Evolutionary conservation across 2,888 invertebrate species (phyloP).

Genomic region (Tenthredo livida): DNA sequence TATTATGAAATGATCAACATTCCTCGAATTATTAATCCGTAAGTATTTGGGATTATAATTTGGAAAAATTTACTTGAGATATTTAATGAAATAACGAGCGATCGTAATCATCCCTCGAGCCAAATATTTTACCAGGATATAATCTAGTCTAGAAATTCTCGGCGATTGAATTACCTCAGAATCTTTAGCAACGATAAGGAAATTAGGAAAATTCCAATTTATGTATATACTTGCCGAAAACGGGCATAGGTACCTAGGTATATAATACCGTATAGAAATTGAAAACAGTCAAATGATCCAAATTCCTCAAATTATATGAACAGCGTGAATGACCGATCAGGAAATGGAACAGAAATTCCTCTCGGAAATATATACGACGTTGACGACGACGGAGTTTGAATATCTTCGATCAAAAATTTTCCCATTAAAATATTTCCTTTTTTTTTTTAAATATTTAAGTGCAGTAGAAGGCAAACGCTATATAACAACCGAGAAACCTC

Average conservation of each 20-base stretch:
- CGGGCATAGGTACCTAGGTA: too few relatives aligned
- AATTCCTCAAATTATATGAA: too few relatives aligned
- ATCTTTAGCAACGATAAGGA: not conserved
- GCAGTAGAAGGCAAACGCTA: not conserved
- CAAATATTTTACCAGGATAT: not conserved
- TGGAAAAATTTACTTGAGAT: not conserved
- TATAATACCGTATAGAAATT: too few relatives aligned
- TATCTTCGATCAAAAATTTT: conserved; percentile 12
- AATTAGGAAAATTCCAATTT: not conserved
- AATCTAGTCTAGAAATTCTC: not conserved
- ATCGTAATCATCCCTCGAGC: conserved; percentile 17
- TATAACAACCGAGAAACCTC: too few relatives aligned
- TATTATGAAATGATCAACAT: not conserved
- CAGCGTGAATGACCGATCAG: too few relatives aligned
- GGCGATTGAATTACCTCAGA: not conserved
- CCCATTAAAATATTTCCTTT: too few relatives aligned
- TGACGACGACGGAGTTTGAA: too few relatives aligned
- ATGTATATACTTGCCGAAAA: too few relatives aligned
- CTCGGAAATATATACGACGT: not conserved
- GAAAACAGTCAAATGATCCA: too few relatives aligned
- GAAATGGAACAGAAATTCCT: not conserved
- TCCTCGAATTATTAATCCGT: not conserved
- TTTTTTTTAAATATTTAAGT: too few relatives aligned
- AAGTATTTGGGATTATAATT: conserved; percentile 13
- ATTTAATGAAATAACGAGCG: conserved; percentile 28